Evolutionary conservation across 2,797 vertebrate genomes (phyloP), one percentile per base, ranked within the genome.

Genomic region (Paedocypris micromegethes): DNA sequence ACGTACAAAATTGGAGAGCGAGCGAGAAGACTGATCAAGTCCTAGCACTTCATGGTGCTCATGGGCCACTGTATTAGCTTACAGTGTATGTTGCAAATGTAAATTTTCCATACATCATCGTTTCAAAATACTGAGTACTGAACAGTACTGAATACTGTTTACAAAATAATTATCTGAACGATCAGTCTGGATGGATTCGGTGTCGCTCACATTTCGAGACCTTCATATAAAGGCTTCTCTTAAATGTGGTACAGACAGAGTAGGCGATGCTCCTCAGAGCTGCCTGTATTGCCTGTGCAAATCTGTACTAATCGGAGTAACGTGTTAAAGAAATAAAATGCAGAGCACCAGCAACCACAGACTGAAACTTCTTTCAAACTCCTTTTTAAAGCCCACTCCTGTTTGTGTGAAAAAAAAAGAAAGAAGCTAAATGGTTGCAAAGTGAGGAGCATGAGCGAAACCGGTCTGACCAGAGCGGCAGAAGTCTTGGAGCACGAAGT

Each of bases 401-500:
- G 58, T 58, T 59, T 23, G 23, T 23, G 23, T 23, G 23, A 23
- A 23, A 23, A 23, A 23, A 23, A 23, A 23, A 72, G 68, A 61
- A 54, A 43, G 66, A 62, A 74, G 72, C 75, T 64, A 72, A 78
- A 76, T 72, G 59, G 64, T 65, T 66, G 69, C 72, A 73, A 58
- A 65, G 72, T 70, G 63, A 66, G 49, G 57, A 74, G 62, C 66
- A 45, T 64, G 70, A 76, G 64, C 66, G 57, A 80, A 80, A 78
- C 78, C 70, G 78, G 78, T 80, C 74, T 76, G 76, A 80, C 78
- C 44, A 78, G 76, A 75, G 74, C 37, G 69, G 62, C 75, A 74
- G 66, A 68, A 75, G 52, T 72, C 69, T 74, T 76, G 54, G 61
- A 68, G 58, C 60, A 47, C 66, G 52, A 58, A 59, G 71, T 68